Conservation (phyloP, 92 coral and sea anemone genomes). For the Galaxea fascicularis region DNA sequence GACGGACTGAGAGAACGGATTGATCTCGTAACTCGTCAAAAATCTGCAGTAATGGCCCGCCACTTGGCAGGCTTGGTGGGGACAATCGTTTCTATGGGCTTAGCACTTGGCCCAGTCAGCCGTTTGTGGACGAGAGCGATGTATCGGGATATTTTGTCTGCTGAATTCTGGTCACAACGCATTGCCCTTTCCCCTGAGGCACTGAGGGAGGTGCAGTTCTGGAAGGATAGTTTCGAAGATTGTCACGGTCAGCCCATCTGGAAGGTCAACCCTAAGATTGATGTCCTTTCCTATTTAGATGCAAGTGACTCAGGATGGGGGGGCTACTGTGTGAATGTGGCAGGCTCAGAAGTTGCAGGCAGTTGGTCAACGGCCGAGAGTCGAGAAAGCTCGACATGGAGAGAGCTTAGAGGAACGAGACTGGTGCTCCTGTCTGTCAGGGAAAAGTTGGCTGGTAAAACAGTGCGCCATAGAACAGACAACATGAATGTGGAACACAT, state of each 20-base stretch:
- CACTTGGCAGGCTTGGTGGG: slow-evolving; percentile 39
- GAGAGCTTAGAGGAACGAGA: slow-evolving; percentile 54
- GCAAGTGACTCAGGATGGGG: slow-evolving; percentile 73
- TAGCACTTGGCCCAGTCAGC: slow-evolving; percentile 51
- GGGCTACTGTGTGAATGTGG: neutral
- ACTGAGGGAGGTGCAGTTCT: slow-evolving; percentile 46
- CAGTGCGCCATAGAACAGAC: slow-evolving; percentile 47
- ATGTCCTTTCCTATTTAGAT: slow-evolving; percentile 69
- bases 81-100: slow-evolving; percentile 18
- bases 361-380: slow-evolving; percentile 39
- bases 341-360: neutral
- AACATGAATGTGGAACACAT: slow-evolving; percentile 44
- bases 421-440: slow-evolving; percentile 26
- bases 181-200: neutral
- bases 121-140: neutral
- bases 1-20: neutral
- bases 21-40: neutral
- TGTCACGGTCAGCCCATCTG: slow-evolving; percentile 56
- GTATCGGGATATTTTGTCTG: neutral
- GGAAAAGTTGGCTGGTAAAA: neutral
- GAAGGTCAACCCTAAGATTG: slow-evolving; percentile 59
- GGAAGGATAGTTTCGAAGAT: slow-evolving; percentile 50
- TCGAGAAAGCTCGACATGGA: slow-evolving; percentile 49
- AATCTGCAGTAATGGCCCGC: neutral
- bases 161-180: neutral